Conservation (phyloP, 2,888 invertebrate species). For the Netelia fuscicornis region DNA sequence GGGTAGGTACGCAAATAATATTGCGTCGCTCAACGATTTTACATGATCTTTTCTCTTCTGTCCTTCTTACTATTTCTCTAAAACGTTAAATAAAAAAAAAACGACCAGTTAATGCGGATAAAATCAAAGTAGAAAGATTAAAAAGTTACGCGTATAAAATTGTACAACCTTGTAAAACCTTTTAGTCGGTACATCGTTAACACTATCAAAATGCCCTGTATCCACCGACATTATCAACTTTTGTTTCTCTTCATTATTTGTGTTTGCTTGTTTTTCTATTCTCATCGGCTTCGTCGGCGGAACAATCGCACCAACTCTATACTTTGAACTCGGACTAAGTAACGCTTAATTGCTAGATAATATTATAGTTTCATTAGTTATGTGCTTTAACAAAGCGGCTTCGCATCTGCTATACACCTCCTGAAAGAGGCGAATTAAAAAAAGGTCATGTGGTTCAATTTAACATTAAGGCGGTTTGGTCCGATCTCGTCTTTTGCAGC, state of each 20-base stretch:
- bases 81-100: constrained; percentile 9
- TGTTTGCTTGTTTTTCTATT: not conserved
- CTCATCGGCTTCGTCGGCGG: constrained; percentile 48
- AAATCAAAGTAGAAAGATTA: constrained; percentile 57
- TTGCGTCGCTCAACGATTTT: not conserved
- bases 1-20: too few species aligned
- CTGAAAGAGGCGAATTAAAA: constrained; percentile 54
- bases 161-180: constrained; percentile 64
- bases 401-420: constrained; percentile 31
- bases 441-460: constrained; percentile 65
- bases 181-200: constrained; percentile 59
- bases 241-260: constrained; percentile 11
- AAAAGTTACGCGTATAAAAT: constrained; percentile 66
- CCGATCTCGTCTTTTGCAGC: constrained; percentile 74
- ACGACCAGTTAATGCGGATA: constrained; percentile 20
- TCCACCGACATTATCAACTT: constrained; percentile 55
- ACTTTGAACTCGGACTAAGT: constrained; percentile 74
- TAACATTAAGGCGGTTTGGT: constrained; percentile 82
- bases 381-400: constrained; percentile 80
- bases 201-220: constrained; percentile 67
- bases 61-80: not conserved
- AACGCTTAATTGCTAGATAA: constrained; percentile 74
- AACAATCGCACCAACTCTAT: constrained; percentile 65
- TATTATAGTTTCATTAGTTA: constrained; percentile 65
- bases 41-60: not conserved